Evolutionary conservation across 2,888 invertebrate genomes (phyloP), one percentile per base, ranked within the genome.

Genomic region (Andrena minutula): DNA sequence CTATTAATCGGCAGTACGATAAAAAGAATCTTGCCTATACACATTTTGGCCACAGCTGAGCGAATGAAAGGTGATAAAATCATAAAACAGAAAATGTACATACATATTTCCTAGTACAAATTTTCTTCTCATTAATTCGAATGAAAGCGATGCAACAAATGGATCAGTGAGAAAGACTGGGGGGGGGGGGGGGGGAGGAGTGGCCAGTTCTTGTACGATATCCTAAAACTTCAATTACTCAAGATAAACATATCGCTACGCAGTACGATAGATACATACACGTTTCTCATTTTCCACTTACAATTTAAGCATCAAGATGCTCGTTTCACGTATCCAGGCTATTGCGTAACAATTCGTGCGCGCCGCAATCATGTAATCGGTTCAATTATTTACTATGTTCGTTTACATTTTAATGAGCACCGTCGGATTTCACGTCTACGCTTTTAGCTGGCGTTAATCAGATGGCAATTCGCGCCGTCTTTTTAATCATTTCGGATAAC

Each of bases 301-400:
- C 26, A 51, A 61, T 47, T 61, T 47, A 23, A 71, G 8, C 4
- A 30, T 5, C 1, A 30, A 16, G 35, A 8, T n/a, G 2, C 23
- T 61, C 28, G 8, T 56, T 47, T 61, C 10, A 30, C 20, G 20
- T 51, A 28, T 3, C 2, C 20, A 20, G 26, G 26, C 51, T 41
- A 20, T 75, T 71, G 28, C 49, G 49, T 61, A 71, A 71, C 12
- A 60, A 61, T 30, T 26, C 60, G 35, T 28, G 28, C 41, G 4
- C 72, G 28, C 35, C 20, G 20, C 49, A 51, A 60, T 61, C 75
- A 35, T 61, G 2, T 41, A 75, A 75, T 71, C 28, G 60, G 71
- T 20, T 32, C 75, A 51, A 75, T 71, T 51, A 71, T 51, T 75
- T 61, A 20, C 47, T 41, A 71, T 51, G 66, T 35, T 32, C 32